These are phyloP conservation scores for Drosophila kanapiae DNA, from an alignment of 1,140 invertebrate species.

Conservation along the genomic window DNA sequence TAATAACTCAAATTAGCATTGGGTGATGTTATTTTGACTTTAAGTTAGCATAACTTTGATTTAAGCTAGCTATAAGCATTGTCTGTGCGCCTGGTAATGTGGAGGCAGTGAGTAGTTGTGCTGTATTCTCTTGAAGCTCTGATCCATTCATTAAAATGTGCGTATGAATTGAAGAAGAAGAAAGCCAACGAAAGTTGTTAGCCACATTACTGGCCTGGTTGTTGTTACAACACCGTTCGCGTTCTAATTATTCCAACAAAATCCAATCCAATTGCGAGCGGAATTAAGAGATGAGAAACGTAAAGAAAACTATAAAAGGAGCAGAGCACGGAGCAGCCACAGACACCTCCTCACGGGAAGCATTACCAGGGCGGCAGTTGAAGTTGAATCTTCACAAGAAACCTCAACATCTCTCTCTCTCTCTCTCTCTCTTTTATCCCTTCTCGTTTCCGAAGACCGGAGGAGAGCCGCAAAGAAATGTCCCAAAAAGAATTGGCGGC, in stretches of 20 bases:
- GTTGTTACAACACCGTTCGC: conserved; percentile 13
- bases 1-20: background rate
- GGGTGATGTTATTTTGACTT: background rate
- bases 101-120: conserved; percentile 67
- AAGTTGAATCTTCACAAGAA: conserved; percentile 12
- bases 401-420: conserved; percentile 24
- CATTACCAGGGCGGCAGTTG: conserved; percentile 31
- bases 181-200: conserved; percentile 63
- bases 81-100: conserved; percentile 53
- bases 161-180: conserved; percentile 46
- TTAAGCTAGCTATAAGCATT: conserved; percentile 23
- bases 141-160: conserved; percentile 32
- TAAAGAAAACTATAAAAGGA: background rate
- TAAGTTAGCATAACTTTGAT: background rate
- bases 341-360: conserved; percentile 35
- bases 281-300: background rate
- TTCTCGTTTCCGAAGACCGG: conserved; percentile 27
- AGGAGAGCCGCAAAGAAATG: conserved; percentile 16
- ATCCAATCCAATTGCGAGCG: background rate
- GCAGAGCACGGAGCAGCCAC: conserved; percentile 40
- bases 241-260: conserved; percentile 23
- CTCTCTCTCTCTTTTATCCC: conserved; percentile 28
- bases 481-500: conserved; percentile 46
- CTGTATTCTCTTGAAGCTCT: conserved; percentile 59
- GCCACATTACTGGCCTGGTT: conserved; percentile 44